Evolutionary conservation across 2,113 vertebrate species (phyloP).

Genomic region (Cygnus buccinator): DNA sequence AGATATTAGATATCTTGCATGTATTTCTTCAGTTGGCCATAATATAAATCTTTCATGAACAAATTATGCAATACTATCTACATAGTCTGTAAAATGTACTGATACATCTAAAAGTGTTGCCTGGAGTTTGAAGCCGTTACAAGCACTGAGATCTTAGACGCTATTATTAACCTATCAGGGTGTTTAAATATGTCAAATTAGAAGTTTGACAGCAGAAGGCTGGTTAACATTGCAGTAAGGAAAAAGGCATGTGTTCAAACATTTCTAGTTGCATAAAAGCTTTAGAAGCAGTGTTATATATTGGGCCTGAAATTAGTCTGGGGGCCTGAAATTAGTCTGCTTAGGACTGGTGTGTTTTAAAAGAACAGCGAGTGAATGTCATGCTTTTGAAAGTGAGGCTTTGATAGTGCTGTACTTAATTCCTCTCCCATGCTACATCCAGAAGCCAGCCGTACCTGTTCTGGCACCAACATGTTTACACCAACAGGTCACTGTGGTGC

Average conservation of each 20-base stretch:
- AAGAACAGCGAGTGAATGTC: not conserved
- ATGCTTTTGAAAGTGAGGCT: not conserved
- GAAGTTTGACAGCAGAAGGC: constrained; percentile 29
- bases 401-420: fast-evolving
- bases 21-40: not conserved
- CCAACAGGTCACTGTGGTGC: not conserved
- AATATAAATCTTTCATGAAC: constrained; percentile 7
- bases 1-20: not conserved
- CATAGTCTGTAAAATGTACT: not conserved
- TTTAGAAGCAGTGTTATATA: not conserved
- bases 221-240: not conserved
- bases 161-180: constrained; percentile 26
- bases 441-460: not conserved
- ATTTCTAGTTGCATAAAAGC: not conserved
- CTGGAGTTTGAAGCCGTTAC: constrained; percentile 3
- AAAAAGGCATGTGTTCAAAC: constrained; percentile 15
- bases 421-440: not conserved
- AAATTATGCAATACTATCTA: constrained; percentile 14
- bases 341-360: not conserved
- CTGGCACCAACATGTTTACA: not conserved
- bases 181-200: constrained; percentile 42
- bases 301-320: not conserved
- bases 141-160: constrained; percentile 21
- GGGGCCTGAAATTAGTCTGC: not conserved
- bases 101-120: not conserved